Evolutionary conservation across 2,797 vertebrate species (phyloP), one percentile per base, ranked within the genome.

Genomic region (Gymnothorax javanicus): DNA sequence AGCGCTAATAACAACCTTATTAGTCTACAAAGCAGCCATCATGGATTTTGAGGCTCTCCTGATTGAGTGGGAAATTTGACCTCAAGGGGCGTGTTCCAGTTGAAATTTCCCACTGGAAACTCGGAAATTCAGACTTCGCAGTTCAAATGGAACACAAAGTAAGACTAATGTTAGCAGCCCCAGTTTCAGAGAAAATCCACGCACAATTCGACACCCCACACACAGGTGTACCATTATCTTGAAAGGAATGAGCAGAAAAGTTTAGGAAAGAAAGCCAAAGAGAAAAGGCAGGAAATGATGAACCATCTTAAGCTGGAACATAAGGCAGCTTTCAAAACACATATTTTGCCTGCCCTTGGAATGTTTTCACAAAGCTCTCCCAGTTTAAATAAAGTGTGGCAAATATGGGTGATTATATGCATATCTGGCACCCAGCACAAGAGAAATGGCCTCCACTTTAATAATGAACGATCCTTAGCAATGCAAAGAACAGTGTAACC

Each of bases 271-370:
- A n/a, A 79, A 79, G 43, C 4, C 17, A 50, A 7, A 23, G 75
- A 79, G 43, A 79, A 79, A 75, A 79, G 75, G 50, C 75, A 79
- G 75, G 75, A 54, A 52, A 79, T 54, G n/a, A 20, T 7, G 15
- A 79, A 54, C 75, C 50, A 52, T 54, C 75, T 79, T 23, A n/a
- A 20, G 43, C 75, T 79, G 50, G 75, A 79, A 79, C 75, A 54
- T 79, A 17, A 77, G 27, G 52, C 50, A 43, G 27, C 73, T 8
- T 33, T 73, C 27, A 77, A 52, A 50, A 6, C 50, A 43, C 17
- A 52, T 77, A 52, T 77, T 77, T 50, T 73, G 25, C 8, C 69
- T 52, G 43, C 73, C 27, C 43, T 52, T 52, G 73, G 73, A 77
- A 52, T 73, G 73, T 50, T 20, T 52, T 77, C 33, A 17, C 27